phyloP scores from a whole-genome alignment of 2,797 vertebrate genomes.

The Glossophaga mutica region DNA sequence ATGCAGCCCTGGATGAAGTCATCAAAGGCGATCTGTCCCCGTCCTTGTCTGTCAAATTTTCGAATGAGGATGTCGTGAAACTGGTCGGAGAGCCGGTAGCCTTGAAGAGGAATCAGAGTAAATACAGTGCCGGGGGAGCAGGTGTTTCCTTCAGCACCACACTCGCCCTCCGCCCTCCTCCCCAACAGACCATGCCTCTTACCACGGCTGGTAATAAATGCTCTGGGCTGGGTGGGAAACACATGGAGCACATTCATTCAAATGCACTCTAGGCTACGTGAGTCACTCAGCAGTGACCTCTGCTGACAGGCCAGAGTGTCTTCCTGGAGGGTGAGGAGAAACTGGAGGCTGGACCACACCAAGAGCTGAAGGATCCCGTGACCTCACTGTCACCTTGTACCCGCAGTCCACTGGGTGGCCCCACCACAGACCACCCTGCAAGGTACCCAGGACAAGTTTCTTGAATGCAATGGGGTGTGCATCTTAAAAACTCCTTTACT shows the following conservation, averaged over 20 bases:
- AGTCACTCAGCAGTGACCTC: neutral
- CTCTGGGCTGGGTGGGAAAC: neutral
- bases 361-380: neutral
- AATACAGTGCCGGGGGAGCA: neutral
- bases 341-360: neutral
- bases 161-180: neutral
- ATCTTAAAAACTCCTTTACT: neutral
- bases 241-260: neutral
- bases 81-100: conserved; percentile 96
- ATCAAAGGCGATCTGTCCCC: conserved; percentile 96
- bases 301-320: neutral
- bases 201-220: neutral
- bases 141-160: neutral
- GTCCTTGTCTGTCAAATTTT: conserved; percentile 97
- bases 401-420: neutral
- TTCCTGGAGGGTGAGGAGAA: too few species aligned
- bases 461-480: neutral
- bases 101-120: conserved; percentile 78
- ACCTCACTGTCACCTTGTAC: neutral
- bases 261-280: neutral
- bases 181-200: neutral
- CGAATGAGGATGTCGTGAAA: conserved; percentile 96
- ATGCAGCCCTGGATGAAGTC: conserved; percentile 99
- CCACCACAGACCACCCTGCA: neutral
- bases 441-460: neutral